Base-by-base conservation (phyloP, 2,888 invertebrate species). In the Amiota communis region DNA sequence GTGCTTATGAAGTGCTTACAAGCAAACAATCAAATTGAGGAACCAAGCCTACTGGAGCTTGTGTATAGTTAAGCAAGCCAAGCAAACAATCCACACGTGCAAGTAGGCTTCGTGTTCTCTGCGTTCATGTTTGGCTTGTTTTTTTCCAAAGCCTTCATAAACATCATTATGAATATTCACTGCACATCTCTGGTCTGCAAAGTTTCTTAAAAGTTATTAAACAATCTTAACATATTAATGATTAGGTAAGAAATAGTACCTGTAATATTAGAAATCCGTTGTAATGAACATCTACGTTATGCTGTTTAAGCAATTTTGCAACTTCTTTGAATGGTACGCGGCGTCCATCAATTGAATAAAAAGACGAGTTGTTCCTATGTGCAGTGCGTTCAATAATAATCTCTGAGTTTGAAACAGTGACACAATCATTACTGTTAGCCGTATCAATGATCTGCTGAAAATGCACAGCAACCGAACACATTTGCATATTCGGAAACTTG, bases 191-290 rank as follows among this genome's bases (percentile, higher is more conserved):
- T n/a, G n/a, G n/a, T n/a, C n/a, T n/a, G 0, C 36, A 36, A 36
- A 6, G 36, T 36, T 6, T 6, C 6, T 6, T 6, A 36, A 6
- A 36, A 36, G 36, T 36, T 67, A 17, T 23, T 70, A 17, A 36
- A 46, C 59, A 70, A 1, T 53, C 15, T 15, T 56, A 3, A 10
- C 20, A 70, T 20, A 13, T 53, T n/a, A 2, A 6, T 3, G 36
- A 15, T 17, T 48, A 63, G 57, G 83, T 88, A n/a, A n/a, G n/a
- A n/a, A n/a, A n/a, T 96, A 97, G 2, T 36, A 36, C 36, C 93
- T 99, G 99, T 20, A 99, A 92, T 87, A 99, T 99, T 48, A 99
- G 92, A 88, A 99, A 99, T 63, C 99, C 91, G 90, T 99, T 99
- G 88, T 99, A 97, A 84, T 97, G 96, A 82, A 99, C 91, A 91